phyloP scores from a whole-genome alignment of 2,797 vertebrate genomes.

The Sandelia bainsii region DNA sequence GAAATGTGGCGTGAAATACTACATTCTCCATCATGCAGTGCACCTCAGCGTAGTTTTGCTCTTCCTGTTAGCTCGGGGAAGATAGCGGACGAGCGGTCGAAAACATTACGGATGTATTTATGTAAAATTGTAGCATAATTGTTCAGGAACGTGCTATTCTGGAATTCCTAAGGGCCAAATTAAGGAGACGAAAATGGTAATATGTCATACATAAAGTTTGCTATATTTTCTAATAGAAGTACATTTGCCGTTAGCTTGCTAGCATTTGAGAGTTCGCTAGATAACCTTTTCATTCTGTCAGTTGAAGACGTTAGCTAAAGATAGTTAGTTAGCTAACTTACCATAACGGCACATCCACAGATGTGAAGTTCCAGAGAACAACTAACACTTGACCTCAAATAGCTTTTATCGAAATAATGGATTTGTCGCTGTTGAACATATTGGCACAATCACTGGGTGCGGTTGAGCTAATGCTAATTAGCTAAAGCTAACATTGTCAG shows the following conservation, averaged over 20 bases:
- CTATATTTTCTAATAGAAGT: neutral
- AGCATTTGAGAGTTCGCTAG: constrained; percentile 25
- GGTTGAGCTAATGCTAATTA: constrained; percentile 25
- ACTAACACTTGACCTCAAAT: neutral
- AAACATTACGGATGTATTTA: constrained; percentile 62
- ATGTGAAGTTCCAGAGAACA: neutral
- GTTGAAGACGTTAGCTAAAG: constrained; percentile 31
- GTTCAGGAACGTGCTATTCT: constrained; percentile 42
- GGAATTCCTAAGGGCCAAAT: constrained; percentile 21
- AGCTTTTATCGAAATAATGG: rapidly evolving
- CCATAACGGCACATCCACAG: neutral
- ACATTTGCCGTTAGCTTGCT: constrained; percentile 18
- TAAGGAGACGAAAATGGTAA: constrained; percentile 78
- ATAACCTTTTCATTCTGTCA: constrained; percentile 48
- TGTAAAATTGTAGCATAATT: constrained; percentile 43
- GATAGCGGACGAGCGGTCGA: constrained; percentile 75
- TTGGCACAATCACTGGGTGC: constrained; percentile 49
- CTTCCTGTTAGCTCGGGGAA: constrained; percentile 70
- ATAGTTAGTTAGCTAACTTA: constrained; percentile 13
- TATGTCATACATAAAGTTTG: neutral
- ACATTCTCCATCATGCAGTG: constrained; percentile 70
- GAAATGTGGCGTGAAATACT: constrained; percentile 17
- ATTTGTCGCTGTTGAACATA: neutral
- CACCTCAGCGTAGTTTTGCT: neutral
- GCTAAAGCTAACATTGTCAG: constrained; percentile 15